Conservation (phyloP, 2,797 vertebrate species). For the Buphagus erythrorhynchus region DNA sequence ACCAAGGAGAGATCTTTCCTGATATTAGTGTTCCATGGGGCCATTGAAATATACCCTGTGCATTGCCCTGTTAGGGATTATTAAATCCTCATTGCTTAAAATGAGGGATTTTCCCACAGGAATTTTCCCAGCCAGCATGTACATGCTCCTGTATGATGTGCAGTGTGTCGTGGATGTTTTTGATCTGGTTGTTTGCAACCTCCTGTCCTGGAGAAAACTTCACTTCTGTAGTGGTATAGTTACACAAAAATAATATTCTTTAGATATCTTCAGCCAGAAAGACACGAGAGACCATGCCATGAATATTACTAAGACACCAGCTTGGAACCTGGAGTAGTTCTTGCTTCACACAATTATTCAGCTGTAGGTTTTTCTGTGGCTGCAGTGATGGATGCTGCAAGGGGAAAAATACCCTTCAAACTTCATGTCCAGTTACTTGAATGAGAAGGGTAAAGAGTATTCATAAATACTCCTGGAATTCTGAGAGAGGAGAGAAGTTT, state of each 20-base stretch:
- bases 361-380: background rate
- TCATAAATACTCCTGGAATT: background rate
- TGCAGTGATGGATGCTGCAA: background rate
- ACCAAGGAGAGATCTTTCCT: background rate
- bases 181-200: background rate
- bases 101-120: background rate
- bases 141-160: background rate
- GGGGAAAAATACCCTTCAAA: background rate
- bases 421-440: background rate
- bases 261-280: background rate
- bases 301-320: background rate
- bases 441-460: background rate
- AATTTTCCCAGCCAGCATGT: background rate
- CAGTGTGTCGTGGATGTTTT: rapidly evolving
- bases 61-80: background rate
- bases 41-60: background rate
- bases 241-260: background rate
- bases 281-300: background rate
- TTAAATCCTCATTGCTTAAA: background rate
- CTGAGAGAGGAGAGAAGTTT: background rate
- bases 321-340: background rate
- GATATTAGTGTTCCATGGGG: background rate
- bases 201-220: background rate
- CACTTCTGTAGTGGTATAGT: background rate
- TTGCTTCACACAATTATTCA: background rate